Base-by-base conservation (phyloP, 2,888 invertebrate species). In the Drosophila kuntzei region DNA sequence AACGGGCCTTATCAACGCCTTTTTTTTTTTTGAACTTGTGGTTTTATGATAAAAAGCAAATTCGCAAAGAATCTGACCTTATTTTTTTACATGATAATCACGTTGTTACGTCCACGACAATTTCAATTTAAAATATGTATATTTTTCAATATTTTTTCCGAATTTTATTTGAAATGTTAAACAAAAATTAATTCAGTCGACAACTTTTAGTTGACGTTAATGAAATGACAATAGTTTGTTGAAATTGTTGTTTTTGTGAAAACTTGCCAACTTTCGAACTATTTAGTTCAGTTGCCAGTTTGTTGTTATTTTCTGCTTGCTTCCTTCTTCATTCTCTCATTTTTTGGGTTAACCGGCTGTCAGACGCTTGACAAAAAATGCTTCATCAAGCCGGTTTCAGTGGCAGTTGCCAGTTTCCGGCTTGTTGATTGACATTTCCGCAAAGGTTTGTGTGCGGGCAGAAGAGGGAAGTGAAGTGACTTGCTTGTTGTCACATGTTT, bases 401-500 rank as follows among this genome's bases (percentile, higher is more conserved):
- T 74, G 78, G 80, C 84, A 84, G 84, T 87, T 76, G 74, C 63
- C 76, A 64, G 79, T 73, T 76, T 81, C 80, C 87, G 81, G 87
- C 81, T 81, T 81, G 87, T 74, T 81, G 81, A 87, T 84, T 87
- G 87, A 84, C 87, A 84, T 81, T 84, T 87, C 87, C 81, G 79
- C 67, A 51, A 51, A 37, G 25, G 37, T 16, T 18, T 22, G 39
- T 22, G 37, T 36, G 25, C 12, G 29, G 2, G 18, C 12, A 18
- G 2, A n/a, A 7, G 16, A 2, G 37, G 14, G 29, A 12, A 20
- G 29, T 20, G 16, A 20, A 14, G 16, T 16, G 27, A 36, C 14
- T 27, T 12, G 32, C 53, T 54, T 54, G 53, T 54, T 54, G 67
- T 75, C 75, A 77, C 73, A 75, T 75, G 75, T 67, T 77, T 59